These are phyloP conservation scores for Drosophila longiperda DNA, from an alignment of 2,888 invertebrate species.

Conservation along the genomic window DNA sequence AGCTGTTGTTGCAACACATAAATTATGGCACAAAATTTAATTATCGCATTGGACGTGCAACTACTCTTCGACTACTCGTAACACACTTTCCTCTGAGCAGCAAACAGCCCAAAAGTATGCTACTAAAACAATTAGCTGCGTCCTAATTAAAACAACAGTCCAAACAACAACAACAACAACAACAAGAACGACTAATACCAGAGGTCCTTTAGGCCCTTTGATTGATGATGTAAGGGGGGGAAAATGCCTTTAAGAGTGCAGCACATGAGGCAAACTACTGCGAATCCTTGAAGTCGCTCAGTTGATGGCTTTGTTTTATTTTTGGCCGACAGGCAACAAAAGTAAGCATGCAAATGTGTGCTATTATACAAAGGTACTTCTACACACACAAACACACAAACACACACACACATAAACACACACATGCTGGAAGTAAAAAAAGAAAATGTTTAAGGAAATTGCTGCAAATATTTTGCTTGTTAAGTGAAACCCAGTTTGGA, in stretches of 20 bases:
- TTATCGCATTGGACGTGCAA: constrained; percentile 70
- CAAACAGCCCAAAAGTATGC: constrained; percentile 67
- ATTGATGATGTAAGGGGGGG: constrained; percentile 65
- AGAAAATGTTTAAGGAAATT: constrained; percentile 81
- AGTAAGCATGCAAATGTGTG: constrained; percentile 68
- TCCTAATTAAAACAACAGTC: constrained; percentile 77
- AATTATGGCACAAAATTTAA: constrained; percentile 72
- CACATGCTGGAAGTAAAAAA: constrained; percentile 54
- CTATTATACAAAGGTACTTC: constrained; percentile 36
- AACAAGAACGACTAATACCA: constrained; percentile 19
- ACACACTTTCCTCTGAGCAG: constrained; percentile 58
- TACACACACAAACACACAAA: constrained; percentile 35
- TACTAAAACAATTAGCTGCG: constrained; percentile 78
- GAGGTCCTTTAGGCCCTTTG: constrained; percentile 51
- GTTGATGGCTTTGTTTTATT: constrained; percentile 45
- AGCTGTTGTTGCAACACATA: constrained; percentile 66
- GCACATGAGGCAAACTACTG: constrained; percentile 42
- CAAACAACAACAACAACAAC: constrained; percentile 19
- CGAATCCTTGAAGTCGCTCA: constrained; percentile 48
- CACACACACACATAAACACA: constrained; percentile 16
- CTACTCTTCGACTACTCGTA: constrained; percentile 49
- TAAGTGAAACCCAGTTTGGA: constrained; percentile 79
- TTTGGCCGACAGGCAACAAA: constrained; percentile 48
- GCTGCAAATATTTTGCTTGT: constrained; percentile 81
- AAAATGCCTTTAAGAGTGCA: constrained; percentile 69